Conservation (phyloP, 2,888 invertebrate species). For the Neoaliturus tenellus region DNA sequence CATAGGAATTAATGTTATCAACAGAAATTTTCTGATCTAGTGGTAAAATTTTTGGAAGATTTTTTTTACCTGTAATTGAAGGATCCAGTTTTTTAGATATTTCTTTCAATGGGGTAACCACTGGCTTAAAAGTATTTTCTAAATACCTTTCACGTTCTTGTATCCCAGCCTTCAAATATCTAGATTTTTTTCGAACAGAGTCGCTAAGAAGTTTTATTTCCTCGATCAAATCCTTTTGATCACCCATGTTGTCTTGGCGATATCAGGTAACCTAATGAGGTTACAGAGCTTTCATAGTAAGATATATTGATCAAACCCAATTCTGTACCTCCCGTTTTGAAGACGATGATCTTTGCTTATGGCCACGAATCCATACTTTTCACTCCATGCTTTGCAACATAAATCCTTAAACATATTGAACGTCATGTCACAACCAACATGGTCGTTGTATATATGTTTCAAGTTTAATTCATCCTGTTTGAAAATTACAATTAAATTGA, state of each 20-base stretch:
- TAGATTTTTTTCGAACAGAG: slow-evolving; percentile 24
- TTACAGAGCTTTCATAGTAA: not conserved
- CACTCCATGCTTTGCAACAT: slow-evolving; percentile 68
- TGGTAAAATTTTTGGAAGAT: too few relatives aligned
- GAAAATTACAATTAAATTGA: slow-evolving; percentile 70
- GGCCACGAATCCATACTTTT: slow-evolving; percentile 54
- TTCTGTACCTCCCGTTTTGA: slow-evolving; percentile 68
- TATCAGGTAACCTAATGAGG: not conserved
- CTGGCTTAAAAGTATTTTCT: slow-evolving; percentile 29
- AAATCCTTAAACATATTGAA: slow-evolving; percentile 66
- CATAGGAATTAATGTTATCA: too few relatives aligned
- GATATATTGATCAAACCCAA: slow-evolving; percentile 67
- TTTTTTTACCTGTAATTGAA: too few relatives aligned
- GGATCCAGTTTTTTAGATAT: too few relatives aligned
- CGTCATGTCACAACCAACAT: slow-evolving; percentile 58
- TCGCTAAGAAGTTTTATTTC: slow-evolving; percentile 35
- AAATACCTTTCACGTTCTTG: slow-evolving; percentile 26
- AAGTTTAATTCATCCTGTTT: slow-evolving; percentile 70
- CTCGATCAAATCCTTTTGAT: slow-evolving; percentile 3
- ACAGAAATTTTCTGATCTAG: too few relatives aligned
- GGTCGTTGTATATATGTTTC: slow-evolving; percentile 66
- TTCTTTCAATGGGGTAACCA: too few relatives aligned
- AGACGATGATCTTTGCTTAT: slow-evolving; percentile 65
- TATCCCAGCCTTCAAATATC: not conserved
- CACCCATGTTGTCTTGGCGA: not conserved